Percentiles rank a stretch among this genome's conserved stretches.
Conservation (phyloP, 2,888 invertebrate species). For the Nemotelus pantherinus region DNA sequence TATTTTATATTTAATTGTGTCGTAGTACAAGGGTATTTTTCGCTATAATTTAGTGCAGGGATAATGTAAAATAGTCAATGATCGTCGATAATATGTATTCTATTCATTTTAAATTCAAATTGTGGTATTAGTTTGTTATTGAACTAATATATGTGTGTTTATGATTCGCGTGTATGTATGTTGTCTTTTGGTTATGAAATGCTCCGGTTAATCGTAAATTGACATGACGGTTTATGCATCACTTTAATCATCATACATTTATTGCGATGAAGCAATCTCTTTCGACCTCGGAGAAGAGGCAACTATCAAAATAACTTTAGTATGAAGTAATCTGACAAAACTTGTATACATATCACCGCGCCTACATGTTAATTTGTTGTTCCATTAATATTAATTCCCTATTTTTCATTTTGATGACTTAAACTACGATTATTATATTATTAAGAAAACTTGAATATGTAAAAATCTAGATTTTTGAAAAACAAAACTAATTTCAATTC, state of each 20-base stretch:
- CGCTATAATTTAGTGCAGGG: conserved; percentile 12
- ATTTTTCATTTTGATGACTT: conserved; percentile 14
- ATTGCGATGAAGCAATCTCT: background rate
- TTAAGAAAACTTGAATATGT: too few species aligned
- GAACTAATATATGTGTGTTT: background rate
- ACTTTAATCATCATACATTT: conserved; percentile 1
- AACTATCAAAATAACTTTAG: conserved; percentile 1
- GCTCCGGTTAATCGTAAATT: conserved; percentile 43
- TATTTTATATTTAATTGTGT: conserved; percentile 23
- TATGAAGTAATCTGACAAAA: background rate
- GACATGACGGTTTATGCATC: conserved; percentile 43
- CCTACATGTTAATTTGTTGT: conserved; percentile 8
- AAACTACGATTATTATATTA: background rate
- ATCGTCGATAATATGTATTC: background rate
- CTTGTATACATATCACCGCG: conserved; percentile 15
- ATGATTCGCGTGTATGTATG: background rate
- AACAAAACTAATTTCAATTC: too few species aligned
- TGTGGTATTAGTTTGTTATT: background rate
- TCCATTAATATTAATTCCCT: conserved; percentile 43
- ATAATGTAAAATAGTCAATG: conserved; percentile 14
- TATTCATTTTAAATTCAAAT: conserved; percentile 3
- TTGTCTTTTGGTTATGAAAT: conserved; percentile 28
- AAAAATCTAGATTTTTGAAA: too few species aligned
- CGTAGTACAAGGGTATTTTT: conserved; percentile 4
- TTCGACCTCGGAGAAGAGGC: background rate